Conservation (phyloP, 2,797 vertebrate species). For the Hemibagrus guttatus region DNA sequence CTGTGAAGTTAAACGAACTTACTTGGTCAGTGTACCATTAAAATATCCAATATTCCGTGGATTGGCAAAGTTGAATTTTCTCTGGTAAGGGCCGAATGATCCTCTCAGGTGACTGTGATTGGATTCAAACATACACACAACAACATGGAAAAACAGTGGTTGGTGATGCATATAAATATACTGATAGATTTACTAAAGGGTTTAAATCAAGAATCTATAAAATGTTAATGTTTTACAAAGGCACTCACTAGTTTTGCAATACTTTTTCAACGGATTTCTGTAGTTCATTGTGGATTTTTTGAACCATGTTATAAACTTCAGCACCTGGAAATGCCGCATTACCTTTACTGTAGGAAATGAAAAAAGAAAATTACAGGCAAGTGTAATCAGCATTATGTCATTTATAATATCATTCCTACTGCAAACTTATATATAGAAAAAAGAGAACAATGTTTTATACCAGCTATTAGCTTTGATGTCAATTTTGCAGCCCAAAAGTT, state of each 20-base stretch:
- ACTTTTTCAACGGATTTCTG: slow-evolving; percentile 60
- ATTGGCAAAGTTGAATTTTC: slow-evolving; percentile 74
- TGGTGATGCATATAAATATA: neutral
- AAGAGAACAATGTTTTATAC: slow-evolving; percentile 53
- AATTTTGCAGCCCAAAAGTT: slow-evolving; percentile 71
- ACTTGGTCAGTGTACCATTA: slow-evolving; percentile 68
- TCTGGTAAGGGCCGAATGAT: slow-evolving; percentile 73
- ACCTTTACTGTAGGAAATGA: slow-evolving; percentile 65
- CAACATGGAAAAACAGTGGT: neutral
- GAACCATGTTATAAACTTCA: slow-evolving; percentile 73
- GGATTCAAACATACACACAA: neutral
- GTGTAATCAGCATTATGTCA: neutral
- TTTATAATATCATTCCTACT: neutral
- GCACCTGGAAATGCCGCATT: slow-evolving; percentile 66
- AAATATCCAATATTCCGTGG: slow-evolving; percentile 75
- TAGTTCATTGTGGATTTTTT: slow-evolving; percentile 67
- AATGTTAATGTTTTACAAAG: neutral
- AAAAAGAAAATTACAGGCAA: neutral
- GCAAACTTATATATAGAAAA: neutral
- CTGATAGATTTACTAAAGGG: neutral
- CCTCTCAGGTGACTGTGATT: slow-evolving; percentile 68
- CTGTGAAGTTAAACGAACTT: slow-evolving; percentile 41
- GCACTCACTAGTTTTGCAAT: slow-evolving; percentile 58
- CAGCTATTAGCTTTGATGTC: slow-evolving; percentile 65
- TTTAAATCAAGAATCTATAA: neutral